Conservation (phyloP, 2,797 vertebrate genomes). For the Tauraco hartlaubi region DNA sequence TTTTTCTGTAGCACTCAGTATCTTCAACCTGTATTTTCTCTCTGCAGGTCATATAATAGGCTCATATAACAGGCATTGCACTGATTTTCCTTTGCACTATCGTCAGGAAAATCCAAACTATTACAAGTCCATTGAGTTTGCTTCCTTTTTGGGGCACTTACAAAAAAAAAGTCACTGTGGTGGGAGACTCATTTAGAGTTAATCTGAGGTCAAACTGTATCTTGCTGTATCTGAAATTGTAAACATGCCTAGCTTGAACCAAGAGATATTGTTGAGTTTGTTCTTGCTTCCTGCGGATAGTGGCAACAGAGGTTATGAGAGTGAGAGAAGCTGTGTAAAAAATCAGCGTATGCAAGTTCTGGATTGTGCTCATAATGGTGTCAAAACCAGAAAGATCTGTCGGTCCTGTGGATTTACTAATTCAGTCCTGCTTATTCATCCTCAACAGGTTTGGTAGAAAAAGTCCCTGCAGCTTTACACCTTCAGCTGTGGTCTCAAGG, state of each 20-base stretch:
- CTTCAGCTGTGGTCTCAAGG: neutral
- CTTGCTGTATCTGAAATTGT: neutral
- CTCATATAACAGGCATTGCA: neutral
- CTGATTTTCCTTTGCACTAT: neutral
- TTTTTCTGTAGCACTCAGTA: neutral
- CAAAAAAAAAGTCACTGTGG: neutral
- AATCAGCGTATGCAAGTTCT: neutral
- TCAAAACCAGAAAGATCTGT: neutral
- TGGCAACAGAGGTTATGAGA: neutral
- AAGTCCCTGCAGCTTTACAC: neutral
- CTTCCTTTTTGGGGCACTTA: neutral
- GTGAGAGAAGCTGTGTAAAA: neutral
- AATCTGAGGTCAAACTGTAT: neutral
- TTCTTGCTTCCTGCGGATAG: neutral
- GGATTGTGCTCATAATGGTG: neutral
- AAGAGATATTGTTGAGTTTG: neutral
- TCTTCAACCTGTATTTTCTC: neutral
- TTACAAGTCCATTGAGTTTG: neutral
- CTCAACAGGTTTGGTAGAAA: neutral
- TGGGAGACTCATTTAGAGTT: neutral
- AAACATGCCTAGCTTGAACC: neutral
- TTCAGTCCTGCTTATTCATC: neutral
- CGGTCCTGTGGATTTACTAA: neutral
- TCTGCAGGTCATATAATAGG: neutral
- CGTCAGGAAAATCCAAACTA: neutral